Evolutionary conservation across 2,113 vertebrate genomes (phyloP).

Genomic region (Gymnobelideus leadbeateri): DNA sequence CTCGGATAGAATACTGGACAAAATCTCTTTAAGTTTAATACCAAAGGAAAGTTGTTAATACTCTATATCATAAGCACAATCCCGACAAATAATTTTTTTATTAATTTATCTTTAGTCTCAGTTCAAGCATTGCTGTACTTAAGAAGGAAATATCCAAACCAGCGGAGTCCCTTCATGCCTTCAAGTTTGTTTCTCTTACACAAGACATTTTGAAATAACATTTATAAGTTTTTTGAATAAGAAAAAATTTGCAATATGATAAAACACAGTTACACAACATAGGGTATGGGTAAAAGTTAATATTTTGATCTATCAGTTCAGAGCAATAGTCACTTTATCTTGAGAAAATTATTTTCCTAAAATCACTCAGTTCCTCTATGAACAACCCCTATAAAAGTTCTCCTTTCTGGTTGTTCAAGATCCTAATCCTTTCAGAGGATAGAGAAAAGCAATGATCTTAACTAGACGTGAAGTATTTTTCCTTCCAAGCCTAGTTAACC

Average conservation of each 20-base stretch:
- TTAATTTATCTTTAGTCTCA: not conserved
- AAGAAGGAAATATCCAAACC: not conserved
- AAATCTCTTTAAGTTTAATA: not conserved
- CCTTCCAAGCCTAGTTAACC: not conserved
- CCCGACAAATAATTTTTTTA: not conserved
- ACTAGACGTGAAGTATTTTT: not conserved
- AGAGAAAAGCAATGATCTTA: not conserved
- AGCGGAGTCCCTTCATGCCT: not conserved
- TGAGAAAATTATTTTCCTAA: not conserved
- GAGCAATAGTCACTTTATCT: not conserved
- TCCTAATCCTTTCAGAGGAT: not conserved
- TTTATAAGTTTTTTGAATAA: not conserved
- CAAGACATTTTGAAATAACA: not conserved
- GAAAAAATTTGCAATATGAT: not conserved
- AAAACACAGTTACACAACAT: not conserved
- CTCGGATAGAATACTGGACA: not conserved
- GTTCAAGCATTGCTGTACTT: not conserved
- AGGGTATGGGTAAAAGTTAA: not conserved
- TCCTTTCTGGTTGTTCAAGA: not conserved
- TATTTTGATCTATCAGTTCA: not conserved
- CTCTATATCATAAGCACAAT: not conserved
- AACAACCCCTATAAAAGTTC: not conserved
- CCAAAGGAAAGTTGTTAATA: not conserved
- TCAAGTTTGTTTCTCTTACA: not conserved
- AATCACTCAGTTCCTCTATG: not conserved